Percentiles rank a stretch among this genome's conserved stretches.
Evolutionary conservation across 2,113 vertebrate genomes (phyloP).

Genomic region (Spilogale gracilis): DNA sequence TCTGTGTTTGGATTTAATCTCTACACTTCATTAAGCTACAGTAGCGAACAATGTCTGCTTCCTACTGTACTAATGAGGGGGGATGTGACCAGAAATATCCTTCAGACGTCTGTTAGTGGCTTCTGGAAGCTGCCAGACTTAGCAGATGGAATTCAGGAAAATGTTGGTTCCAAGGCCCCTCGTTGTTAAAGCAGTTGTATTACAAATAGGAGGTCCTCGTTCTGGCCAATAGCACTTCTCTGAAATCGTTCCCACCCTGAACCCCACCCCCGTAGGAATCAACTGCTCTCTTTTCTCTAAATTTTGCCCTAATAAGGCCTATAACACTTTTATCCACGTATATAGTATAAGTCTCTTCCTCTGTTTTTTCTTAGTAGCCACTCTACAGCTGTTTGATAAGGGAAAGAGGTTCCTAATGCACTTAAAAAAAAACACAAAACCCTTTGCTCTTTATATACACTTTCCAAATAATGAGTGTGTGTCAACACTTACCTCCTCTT

Average conservation of each 20-base stretch:
- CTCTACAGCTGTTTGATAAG: conserved; percentile 36
- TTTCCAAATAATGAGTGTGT: not conserved
- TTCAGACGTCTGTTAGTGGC: not conserved
- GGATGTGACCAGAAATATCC: not conserved
- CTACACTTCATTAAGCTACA: not conserved
- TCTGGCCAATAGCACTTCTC: not conserved
- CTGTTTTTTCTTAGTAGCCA: not conserved
- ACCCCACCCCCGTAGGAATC: not conserved
- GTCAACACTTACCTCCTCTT: not conserved
- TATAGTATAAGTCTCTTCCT: not conserved
- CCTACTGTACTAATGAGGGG: not conserved
- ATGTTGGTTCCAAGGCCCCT: not conserved
- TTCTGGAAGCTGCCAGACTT: not conserved
- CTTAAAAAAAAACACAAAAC: no score
- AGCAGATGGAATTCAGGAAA: not conserved
- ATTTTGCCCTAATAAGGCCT: not conserved
- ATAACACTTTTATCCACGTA: not conserved
- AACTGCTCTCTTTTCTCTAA: not conserved
- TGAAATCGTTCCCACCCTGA: not conserved
- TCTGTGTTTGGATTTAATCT: not conserved
- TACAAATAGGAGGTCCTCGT: not conserved
- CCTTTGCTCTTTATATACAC: not conserved
- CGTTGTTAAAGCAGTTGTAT: not conserved
- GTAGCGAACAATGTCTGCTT: not conserved
- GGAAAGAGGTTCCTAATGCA: not conserved